phyloP scores from a whole-genome alignment of 1,140 invertebrate genomes.

The Nixonia krombeini region DNA sequence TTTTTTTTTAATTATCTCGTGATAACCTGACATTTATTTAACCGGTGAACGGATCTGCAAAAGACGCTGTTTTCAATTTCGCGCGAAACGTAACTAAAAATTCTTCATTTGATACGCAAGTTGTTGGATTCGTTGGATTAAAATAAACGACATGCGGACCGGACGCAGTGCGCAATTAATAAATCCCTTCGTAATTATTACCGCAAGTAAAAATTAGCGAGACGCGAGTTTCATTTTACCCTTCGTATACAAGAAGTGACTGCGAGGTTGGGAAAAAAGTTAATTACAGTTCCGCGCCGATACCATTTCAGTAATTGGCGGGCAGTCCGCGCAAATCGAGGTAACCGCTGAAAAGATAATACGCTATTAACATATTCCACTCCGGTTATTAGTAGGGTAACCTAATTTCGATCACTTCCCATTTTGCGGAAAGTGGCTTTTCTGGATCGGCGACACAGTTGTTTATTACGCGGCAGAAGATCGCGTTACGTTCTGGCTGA shows the following conservation, averaged over 20 bases:
- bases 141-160: too few relatives aligned
- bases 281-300: conserved; percentile 40
- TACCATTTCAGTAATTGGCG: conserved; percentile 48
- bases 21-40: too few relatives aligned
- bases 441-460: neutral
- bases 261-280: conserved; percentile 27
- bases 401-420: conserved; percentile 42
- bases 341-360: conserved; percentile 50
- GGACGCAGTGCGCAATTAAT: neutral
- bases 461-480: neutral
- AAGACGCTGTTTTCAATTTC: too few relatives aligned
- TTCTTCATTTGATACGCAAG: too few relatives aligned
- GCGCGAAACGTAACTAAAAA: too few relatives aligned
- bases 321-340: conserved; percentile 28
- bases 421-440: conserved; percentile 13
- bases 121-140: too few relatives aligned
- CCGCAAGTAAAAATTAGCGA: too few relatives aligned
- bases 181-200: neutral
- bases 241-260: too few relatives aligned
- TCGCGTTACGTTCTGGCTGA: neutral
- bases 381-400: conserved; percentile 32
- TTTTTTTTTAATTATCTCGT: too few relatives aligned
- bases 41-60: too few relatives aligned
- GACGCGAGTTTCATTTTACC: too few relatives aligned
- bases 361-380: conserved; percentile 41